Base-by-base conservation (phyloP, 30 jellyfish, hydroid and myxozoan species). In the Aurelia sp. region DNA sequence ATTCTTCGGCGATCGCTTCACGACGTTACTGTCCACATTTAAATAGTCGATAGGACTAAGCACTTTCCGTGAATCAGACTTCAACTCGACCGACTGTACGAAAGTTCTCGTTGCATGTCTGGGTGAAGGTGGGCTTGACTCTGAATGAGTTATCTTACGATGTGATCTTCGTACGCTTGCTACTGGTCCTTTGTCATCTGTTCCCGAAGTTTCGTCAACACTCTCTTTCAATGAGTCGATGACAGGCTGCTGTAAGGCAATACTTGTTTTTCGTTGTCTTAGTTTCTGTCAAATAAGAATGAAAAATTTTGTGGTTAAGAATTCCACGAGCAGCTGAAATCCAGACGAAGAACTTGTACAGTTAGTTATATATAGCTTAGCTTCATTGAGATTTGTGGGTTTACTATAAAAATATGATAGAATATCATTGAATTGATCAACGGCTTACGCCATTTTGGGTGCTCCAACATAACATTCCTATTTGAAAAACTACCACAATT, bases 111-210 rank as follows among this genome's bases (percentile, higher is more conserved):
- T 60, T 19, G 47, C 69, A 33, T 30, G 12, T 24, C 93, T 62
- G 0, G 88, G 74, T 12, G 93, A 17, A 20, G 88, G 82, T 15
- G 93, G 93, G 69, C 93, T 84, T 5, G 93, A 84, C 24, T 72
- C 74, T 20, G 79, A 24, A 68, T 63, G 77, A 27, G 74, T 67
- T 9, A 73, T 75, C 41, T 44, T 20, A 65, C 85, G 24, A 63
- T 84, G 86, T 4, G 88, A 41, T 60, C 63, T n/a, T 35, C 74
- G 80, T 20, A 50, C 44, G 69, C 19, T 40, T 44, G 71, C 58
- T 10, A 30, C 48, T 22, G 57, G 79, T 20, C 72, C 60, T 22
- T 65, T 70, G 2, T 47, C 70, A 11, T 84, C 67, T 30, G 21
- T 38, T 41, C 7, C 76, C 15, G 44, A 16, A 44, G 20, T 68